phyloP scores from a whole-genome alignment of 2,113 vertebrate species.

The Antechinus stuartii region DNA sequence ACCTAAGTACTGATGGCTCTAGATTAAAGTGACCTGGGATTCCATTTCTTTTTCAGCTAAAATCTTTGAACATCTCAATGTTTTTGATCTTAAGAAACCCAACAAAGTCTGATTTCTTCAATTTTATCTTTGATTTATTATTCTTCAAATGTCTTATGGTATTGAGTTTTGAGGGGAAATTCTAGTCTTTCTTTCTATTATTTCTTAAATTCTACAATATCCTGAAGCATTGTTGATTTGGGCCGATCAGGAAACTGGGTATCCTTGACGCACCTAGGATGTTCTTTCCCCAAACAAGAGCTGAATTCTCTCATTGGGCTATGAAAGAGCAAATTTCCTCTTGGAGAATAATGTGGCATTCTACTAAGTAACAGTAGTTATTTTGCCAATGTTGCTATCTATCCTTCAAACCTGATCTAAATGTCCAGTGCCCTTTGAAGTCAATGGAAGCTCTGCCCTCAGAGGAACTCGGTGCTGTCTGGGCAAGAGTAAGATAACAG shows the following conservation, averaged over 20 bases:
- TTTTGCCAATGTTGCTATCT: constrained; percentile 5
- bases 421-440: constrained; percentile 53
- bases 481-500: constrained; percentile 47
- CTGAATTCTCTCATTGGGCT: constrained; percentile 49
- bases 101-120: constrained; percentile 23
- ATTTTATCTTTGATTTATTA: constrained; percentile 46
- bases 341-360: constrained; percentile 63
- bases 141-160: constrained; percentile 40
- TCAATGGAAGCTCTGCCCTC: constrained; percentile 59
- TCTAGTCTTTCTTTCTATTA: constrained; percentile 19
- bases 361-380: constrained; percentile 58
- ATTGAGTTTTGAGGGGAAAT: constrained; percentile 43
- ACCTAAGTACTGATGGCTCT: not conserved
- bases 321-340: constrained; percentile 41
- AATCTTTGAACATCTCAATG: constrained; percentile 15
- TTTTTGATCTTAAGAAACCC: constrained; percentile 7
- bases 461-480: constrained; percentile 46
- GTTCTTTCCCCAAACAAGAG: constrained; percentile 72
- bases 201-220: constrained; percentile 31
- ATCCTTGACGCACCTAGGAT: constrained; percentile 49
- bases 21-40: constrained; percentile 9
- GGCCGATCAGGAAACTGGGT: constrained; percentile 7
- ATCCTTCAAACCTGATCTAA: constrained; percentile 67
- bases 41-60: constrained; percentile 9
- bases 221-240: constrained; percentile 27